Base-by-base conservation (phyloP, 2,797 vertebrate species). In the Botia kubotai region DNA sequence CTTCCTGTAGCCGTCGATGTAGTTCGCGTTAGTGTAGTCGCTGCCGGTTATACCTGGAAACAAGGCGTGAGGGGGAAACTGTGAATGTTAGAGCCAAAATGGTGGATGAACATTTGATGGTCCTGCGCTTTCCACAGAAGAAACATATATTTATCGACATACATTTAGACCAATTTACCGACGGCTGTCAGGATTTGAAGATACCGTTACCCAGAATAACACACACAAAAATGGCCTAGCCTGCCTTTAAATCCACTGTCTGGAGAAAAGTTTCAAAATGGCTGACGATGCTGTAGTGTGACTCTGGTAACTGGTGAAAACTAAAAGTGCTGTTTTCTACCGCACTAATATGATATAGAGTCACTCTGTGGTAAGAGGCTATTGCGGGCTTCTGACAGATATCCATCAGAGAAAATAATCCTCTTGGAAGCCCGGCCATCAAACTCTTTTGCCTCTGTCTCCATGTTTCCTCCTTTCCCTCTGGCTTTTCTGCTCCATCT, bases 21-120 rank as follows among this genome's bases (percentile, higher is more conserved):
- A 99, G 93, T 99, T 99, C 89, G 98, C 94, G 0, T 99, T 99
- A 87, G 98, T 97, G 87, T 99, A 99, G 85, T 99, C 97, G 0
- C 97, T 99, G 72, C 97, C 97, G 69, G 96, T 93, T 17, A 99
- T 96, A 43, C 97, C 98, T 99, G 62, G 11, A 86, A 11, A 57
- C 6, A 76, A 8, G 87, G n/a, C 48, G 53, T 12, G 26, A 62
- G 55, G 55, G 12, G n/a, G 26, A 48, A 21, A 62, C 6, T 17
- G 23, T 69, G 29, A 76, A 36, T 14, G 23, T 14, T 62, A 26
- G 23, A 62, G 12, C 23, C 23, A 14, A 29, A 62, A 29, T 16
- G 3, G 0, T 11, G 3, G 17, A 21, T 7, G 2, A 57, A 57
- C n/a, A 21, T 57, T 19, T 46, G 2, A 46, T 11, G 43, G 43